Conservation (phyloP, 2,113 vertebrate species). For the Okapia johnstoni region DNA sequence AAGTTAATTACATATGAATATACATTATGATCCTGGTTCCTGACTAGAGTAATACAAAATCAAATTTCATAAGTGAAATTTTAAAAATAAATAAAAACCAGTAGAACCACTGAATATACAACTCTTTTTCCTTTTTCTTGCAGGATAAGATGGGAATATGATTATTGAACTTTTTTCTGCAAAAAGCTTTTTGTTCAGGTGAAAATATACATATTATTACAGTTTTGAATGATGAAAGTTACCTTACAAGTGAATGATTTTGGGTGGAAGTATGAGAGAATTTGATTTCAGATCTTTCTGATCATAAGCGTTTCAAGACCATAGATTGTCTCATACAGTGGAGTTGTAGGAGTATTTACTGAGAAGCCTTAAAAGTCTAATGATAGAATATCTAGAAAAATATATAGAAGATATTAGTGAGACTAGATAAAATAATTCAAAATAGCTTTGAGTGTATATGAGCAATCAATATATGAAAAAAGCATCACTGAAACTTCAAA, state of each 20-base stretch:
- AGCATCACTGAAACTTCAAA: not conserved
- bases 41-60: not conserved
- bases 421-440: not conserved
- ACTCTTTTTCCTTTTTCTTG: not conserved
- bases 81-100: not conserved
- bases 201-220: not conserved
- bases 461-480: not conserved
- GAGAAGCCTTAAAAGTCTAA: not conserved
- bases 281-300: not conserved
- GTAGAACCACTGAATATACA: not conserved
- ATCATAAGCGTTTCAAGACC: not conserved
- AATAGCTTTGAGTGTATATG: not conserved
- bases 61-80: not conserved
- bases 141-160: not conserved
- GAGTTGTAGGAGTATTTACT: not conserved
- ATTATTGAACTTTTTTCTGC: not conserved
- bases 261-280: not conserved
- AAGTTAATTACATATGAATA: not conserved
- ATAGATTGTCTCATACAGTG: not conserved
- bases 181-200: not conserved
- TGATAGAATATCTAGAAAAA: not conserved
- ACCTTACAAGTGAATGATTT: not conserved
- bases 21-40: not conserved
- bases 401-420: not conserved
- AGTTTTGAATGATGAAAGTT: not conserved